Conservation (phyloP, 1,140 invertebrate genomes). For the Megathymus violae region DNA sequence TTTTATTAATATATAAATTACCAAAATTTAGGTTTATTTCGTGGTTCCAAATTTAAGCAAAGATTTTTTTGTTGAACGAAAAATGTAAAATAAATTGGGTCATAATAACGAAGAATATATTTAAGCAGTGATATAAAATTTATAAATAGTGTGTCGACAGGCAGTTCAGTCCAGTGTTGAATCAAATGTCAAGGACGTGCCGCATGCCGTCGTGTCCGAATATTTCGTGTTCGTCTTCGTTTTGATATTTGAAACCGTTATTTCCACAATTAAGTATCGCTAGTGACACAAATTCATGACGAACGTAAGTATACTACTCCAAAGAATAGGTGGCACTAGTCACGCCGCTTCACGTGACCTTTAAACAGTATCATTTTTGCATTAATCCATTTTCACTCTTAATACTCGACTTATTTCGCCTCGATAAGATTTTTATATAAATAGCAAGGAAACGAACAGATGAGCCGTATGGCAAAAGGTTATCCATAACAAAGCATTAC, state of each 20-base stretch:
- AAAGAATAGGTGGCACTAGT: too few species aligned
- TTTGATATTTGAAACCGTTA: slow-evolving; percentile 38
- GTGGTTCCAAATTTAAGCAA: too few species aligned
- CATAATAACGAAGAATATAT: neutral
- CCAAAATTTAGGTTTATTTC: too few species aligned
- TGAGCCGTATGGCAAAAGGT: too few species aligned
- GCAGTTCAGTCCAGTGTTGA: slow-evolving; percentile 30
- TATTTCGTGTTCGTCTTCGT: slow-evolving; percentile 44
- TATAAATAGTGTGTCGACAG: slow-evolving; percentile 13
- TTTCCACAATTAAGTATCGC: slow-evolving; percentile 14
- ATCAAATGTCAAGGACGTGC: slow-evolving; percentile 51
- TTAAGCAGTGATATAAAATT: neutral
- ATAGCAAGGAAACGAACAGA: too few species aligned
- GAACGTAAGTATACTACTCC: neutral
- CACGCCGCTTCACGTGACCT: too few species aligned
- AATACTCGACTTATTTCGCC: too few species aligned
- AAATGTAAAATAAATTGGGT: neutral
- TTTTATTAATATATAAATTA: too few species aligned
- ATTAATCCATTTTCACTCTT: too few species aligned
- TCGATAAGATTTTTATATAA: too few species aligned
- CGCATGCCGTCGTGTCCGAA: slow-evolving; percentile 28
- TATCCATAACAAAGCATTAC: too few species aligned
- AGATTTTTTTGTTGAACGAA: neutral
- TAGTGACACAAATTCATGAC: slow-evolving; percentile 20
- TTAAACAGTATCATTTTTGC: too few species aligned